Percentiles rank a stretch among this genome's conserved stretches.
Evolutionary conservation across 2,888 invertebrate species (phyloP).

Genomic region (Chymomyza amoena): DNA sequence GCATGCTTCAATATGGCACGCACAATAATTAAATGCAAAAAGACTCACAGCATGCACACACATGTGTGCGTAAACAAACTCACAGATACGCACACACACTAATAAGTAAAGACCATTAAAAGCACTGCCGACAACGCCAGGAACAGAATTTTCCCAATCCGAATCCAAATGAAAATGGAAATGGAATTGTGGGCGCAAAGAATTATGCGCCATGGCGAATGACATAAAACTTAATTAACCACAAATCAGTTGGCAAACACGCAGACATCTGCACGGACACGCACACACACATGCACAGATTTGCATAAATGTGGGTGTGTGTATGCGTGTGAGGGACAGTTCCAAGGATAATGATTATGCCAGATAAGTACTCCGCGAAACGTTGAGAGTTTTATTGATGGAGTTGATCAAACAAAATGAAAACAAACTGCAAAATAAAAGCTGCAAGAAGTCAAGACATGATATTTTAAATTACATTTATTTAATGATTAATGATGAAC

Average conservation of each 20-base stretch:
- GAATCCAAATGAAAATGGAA: slow-evolving; percentile 7
- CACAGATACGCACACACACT: neutral
- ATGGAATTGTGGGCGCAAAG: slow-evolving; percentile 1
- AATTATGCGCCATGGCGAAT: neutral
- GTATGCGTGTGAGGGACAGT: neutral
- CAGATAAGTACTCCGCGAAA: neutral
- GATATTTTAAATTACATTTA: no score
- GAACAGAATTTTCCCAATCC: neutral
- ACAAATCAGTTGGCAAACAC: slow-evolving; percentile 5
- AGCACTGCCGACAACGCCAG: neutral
- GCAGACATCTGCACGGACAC: neutral
- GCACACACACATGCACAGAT: neutral
- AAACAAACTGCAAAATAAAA: neutral
- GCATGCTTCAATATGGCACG: neutral
- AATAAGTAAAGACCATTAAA: neutral
- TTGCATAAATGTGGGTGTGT: neutral
- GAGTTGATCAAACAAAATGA: neutral
- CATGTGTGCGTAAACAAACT: neutral
- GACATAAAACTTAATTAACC: slow-evolving; percentile 9
- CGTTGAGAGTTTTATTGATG: neutral
- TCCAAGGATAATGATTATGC: neutral
- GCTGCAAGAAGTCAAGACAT: no score
- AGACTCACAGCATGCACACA: neutral
- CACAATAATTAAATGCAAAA: slow-evolving; percentile 1
- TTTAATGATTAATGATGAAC: no score